These are phyloP conservation scores for Kryptolebias ocellatus DNA, from an alignment of 2,797 vertebrate species.

Conservation along the genomic window DNA sequence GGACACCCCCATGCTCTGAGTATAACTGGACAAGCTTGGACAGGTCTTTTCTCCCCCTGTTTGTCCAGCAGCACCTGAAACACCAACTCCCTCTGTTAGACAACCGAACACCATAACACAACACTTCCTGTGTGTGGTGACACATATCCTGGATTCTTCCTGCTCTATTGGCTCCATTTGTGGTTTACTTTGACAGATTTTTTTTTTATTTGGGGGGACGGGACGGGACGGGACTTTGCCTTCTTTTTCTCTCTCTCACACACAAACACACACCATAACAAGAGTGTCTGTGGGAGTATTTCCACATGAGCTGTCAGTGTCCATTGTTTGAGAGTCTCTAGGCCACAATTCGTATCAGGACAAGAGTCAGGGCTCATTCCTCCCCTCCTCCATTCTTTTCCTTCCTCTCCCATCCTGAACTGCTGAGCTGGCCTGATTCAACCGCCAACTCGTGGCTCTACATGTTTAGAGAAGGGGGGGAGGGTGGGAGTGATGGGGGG, in stretches of 20 bases:
- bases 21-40: slow-evolving; percentile 57
- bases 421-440: slow-evolving; percentile 73
- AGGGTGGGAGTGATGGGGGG: slow-evolving; percentile 9
- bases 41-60: slow-evolving; percentile 58
- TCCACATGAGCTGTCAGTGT: slow-evolving; percentile 72
- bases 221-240: not conserved
- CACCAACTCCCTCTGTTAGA: slow-evolving; percentile 55
- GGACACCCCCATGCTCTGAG: slow-evolving; percentile 5
- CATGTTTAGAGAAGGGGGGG: slow-evolving; percentile 53
- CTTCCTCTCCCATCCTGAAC: slow-evolving; percentile 72
- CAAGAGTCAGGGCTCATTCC: slow-evolving; percentile 63
- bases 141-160: slow-evolving; percentile 69
- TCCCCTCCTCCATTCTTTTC: slow-evolving; percentile 72
- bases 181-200: slow-evolving; percentile 36
- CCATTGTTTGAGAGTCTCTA: slow-evolving; percentile 70
- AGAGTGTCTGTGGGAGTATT: slow-evolving; percentile 56
- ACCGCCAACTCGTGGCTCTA: slow-evolving; percentile 59
- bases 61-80: slow-evolving; percentile 64
- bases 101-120: slow-evolving; percentile 53
- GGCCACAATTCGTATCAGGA: slow-evolving; percentile 67
- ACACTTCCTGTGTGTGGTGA: slow-evolving; percentile 74
- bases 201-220: slow-evolving; percentile 22
- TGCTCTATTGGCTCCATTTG: slow-evolving; percentile 60
- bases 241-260: slow-evolving; percentile 8
- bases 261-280: slow-evolving; percentile 25